Conservation (phyloP, 2,113 vertebrate genomes). For the Oreochromis spilurus region DNA sequence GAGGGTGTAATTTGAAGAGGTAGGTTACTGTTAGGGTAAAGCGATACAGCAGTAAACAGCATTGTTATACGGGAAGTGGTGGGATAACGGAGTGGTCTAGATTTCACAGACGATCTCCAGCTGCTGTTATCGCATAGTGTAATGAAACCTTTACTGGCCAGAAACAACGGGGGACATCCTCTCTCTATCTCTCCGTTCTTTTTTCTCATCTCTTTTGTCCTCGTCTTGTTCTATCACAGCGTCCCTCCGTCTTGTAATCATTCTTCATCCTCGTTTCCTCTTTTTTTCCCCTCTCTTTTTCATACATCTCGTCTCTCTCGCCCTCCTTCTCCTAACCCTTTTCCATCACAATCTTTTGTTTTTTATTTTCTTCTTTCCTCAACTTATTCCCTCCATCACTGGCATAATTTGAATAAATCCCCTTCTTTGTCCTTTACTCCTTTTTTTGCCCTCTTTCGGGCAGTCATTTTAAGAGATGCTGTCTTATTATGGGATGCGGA, state of each 20-base stretch:
- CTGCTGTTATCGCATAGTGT: conserved; percentile 45
- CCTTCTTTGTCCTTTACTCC: not conserved
- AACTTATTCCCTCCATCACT: not conserved
- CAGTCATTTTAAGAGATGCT: not conserved
- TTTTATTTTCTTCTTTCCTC: not conserved
- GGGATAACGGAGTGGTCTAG: conserved; percentile 51
- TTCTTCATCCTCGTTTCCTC: conserved; percentile 2
- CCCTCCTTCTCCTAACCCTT: not conserved
- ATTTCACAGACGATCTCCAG: conserved; percentile 57
- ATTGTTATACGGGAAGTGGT: conserved; percentile 53
- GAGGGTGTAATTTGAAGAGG: conserved; percentile 59
- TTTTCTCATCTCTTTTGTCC: conserved; percentile 1
- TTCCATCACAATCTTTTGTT: not conserved
- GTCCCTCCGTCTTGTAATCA: not conserved
- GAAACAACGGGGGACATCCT: conserved; percentile 21
- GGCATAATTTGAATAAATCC: not conserved
- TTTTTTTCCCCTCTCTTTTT: not conserved
- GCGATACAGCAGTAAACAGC: conserved; percentile 49
- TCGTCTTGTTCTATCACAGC: not conserved
- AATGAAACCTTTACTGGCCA: conserved; percentile 53
- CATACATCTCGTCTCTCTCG: not conserved
- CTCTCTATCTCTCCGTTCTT: not conserved
- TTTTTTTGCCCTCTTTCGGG: not conserved
- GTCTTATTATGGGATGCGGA: not conserved
- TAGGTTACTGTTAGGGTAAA: conserved; percentile 58